phyloP scores from a whole-genome alignment of 37 sponge, comb jelly and placozoan species.

The Ianthella basta region DNA sequence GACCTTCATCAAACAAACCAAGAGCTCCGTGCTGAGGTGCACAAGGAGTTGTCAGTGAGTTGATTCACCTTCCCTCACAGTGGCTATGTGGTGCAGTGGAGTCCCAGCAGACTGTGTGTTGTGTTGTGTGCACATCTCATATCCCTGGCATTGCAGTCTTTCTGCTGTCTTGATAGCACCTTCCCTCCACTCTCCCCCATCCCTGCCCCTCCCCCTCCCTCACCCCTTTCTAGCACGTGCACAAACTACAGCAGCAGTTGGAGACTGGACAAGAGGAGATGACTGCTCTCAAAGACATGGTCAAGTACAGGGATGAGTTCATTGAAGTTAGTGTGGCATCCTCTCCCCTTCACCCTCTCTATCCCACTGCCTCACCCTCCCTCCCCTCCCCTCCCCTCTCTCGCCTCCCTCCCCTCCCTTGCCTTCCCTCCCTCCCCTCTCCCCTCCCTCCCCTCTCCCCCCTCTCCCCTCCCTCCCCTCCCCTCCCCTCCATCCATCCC shows the following conservation, averaged over 20 bases:
- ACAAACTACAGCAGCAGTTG: conserved; percentile 10
- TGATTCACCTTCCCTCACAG: background rate
- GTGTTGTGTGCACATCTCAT: too few species aligned
- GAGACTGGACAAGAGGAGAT: conserved; percentile 15
- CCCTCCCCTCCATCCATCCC: background rate
- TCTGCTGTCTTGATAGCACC: background rate
- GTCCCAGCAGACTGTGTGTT: too few species aligned
- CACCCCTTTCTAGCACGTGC: background rate
- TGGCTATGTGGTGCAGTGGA: background rate
- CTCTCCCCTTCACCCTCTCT: background rate
- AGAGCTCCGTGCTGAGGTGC: conserved; percentile 43
- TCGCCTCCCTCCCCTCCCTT: too few species aligned
- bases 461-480: too few species aligned
- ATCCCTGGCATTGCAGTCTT: too few species aligned
- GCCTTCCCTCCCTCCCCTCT: too few species aligned
- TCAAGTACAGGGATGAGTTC: conserved; percentile 54
- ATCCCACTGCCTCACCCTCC: background rate
- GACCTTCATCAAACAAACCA: conserved; percentile 38
- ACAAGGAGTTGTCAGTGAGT: conserved; percentile 69
- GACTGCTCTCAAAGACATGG: conserved; percentile 46
- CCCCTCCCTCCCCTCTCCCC: too few species aligned
- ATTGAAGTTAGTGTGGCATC: conserved; percentile 41
- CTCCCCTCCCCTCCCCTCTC: background rate
- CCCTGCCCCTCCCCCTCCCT: too few species aligned
- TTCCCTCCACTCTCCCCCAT: background rate